These are phyloP conservation scores for Callopanchax toddi DNA, from an alignment of 2,113 vertebrate genomes.

Conservation along the genomic window DNA sequence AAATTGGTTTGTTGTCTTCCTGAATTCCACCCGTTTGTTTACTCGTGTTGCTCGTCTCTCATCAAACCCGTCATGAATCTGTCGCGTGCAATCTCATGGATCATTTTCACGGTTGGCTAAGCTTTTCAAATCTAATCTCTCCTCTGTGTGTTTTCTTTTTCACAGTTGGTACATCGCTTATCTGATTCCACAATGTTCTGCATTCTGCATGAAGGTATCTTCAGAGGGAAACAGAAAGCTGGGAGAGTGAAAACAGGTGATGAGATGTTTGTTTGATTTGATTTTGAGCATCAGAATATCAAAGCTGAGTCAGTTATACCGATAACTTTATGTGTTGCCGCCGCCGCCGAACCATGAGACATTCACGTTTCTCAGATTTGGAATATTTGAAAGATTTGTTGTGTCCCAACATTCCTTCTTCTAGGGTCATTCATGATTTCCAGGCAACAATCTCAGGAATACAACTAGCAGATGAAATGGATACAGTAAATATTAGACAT, in stretches of 20 bases:
- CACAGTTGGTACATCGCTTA: slow-evolving; percentile 39
- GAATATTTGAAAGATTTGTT: background rate
- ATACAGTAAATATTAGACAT: background rate
- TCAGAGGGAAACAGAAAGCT: slow-evolving; percentile 48
- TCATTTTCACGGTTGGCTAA: slow-evolving; percentile 55
- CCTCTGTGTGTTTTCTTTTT: slow-evolving; percentile 27
- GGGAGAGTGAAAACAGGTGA: slow-evolving; percentile 8
- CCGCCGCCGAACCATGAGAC: background rate
- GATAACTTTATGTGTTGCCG: no score
- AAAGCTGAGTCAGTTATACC: background rate
- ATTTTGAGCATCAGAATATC: slow-evolving; percentile 6
- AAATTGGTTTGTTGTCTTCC: slow-evolving; percentile 62
- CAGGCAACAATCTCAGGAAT: background rate
- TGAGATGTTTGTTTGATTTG: background rate
- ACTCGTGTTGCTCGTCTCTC: slow-evolving; percentile 54
- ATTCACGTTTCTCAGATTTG: background rate
- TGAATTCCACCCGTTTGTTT: slow-evolving; percentile 62
- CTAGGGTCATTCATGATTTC: background rate
- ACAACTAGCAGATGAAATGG: no score
- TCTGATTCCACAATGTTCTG: slow-evolving; percentile 28
- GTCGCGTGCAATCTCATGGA: slow-evolving; percentile 50
- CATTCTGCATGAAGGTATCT: slow-evolving; percentile 26
- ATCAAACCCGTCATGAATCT: slow-evolving; percentile 62
- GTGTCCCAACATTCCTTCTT: background rate
- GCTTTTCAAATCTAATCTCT: slow-evolving; percentile 48